Evolutionary conservation across 2,797 vertebrate species (phyloP).

Genomic region (Sarcoramphus papa): DNA sequence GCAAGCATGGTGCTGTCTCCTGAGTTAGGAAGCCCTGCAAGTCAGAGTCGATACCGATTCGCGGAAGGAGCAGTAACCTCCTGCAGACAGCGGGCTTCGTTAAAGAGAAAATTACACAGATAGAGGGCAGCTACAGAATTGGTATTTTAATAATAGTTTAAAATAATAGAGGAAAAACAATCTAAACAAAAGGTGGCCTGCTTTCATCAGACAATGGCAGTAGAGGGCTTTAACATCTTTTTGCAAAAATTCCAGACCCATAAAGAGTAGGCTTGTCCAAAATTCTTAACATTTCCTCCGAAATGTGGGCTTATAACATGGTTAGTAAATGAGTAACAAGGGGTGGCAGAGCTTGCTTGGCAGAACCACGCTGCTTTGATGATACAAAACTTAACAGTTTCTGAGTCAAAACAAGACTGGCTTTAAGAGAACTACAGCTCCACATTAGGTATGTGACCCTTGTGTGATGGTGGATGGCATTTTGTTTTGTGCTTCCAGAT

Average conservation of each 20-base stretch:
- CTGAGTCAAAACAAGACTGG: not conserved
- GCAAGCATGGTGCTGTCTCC: constrained; percentile 48
- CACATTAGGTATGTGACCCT: not conserved
- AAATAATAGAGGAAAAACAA: constrained; percentile 2
- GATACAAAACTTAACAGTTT: not conserved
- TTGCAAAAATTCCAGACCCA: not conserved
- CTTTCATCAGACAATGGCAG: not conserved
- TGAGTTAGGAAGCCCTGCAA: constrained; percentile 59
- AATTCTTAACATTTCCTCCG: not conserved
- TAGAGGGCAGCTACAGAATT: constrained; percentile 8
- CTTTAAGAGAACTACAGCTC: not conserved
- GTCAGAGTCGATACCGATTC: not conserved
- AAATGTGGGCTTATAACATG: not conserved
- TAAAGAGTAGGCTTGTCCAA: not conserved
- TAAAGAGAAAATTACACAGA: not conserved
- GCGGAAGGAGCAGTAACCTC: not conserved
- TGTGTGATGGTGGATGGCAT: not conserved
- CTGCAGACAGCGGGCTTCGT: not conserved
- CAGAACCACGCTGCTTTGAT: not conserved
- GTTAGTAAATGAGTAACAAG: not conserved
- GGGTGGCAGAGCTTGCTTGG: not conserved
- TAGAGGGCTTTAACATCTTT: not conserved
- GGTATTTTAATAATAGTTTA: constrained; percentile 1
- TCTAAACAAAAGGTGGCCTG: not conserved
- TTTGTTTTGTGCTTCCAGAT: constrained; percentile 31